A percentile compares a stretch with the other conserved stretches of the same genome.
These are phyloP conservation scores for Scophthalmus maximus DNA, from an alignment of 2,113 vertebrate genomes.

Conservation along the genomic window DNA sequence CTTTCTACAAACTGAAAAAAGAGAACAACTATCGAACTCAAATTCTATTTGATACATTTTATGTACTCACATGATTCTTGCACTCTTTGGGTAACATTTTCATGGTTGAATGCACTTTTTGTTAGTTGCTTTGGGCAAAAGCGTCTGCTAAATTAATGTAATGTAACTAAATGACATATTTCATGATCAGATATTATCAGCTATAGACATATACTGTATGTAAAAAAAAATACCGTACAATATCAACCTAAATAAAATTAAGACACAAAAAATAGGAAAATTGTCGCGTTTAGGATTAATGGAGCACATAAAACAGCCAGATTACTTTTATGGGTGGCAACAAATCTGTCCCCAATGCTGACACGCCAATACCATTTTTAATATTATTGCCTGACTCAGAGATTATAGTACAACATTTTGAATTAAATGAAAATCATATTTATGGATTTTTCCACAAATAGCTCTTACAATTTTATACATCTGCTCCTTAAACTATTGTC, in stretches of 20 bases:
- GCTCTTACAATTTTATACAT: neutral
- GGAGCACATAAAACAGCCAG: neutral
- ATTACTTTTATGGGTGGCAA: neutral
- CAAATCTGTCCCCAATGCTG: neutral
- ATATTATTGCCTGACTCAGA: neutral
- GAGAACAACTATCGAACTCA: no score
- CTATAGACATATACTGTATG: no score
- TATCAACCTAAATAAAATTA: no score
- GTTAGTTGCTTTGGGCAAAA: no score
- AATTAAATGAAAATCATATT: neutral
- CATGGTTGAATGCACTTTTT: no score
- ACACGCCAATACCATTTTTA: neutral
- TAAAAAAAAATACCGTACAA: no score
- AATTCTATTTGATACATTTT: no score
- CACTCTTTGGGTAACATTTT: no score
- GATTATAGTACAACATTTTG: neutral
- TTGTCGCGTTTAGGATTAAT: neutral
- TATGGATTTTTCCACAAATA: neutral
- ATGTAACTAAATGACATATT: no score
- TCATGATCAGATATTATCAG: no score
- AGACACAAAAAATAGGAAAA: neutral
- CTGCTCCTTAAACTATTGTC: neutral
- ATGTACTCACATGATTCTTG: no score
- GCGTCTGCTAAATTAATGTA: no score
- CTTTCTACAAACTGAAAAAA: neutral